These are phyloP conservation scores for Thera britannica DNA, from an alignment of 2,888 invertebrate species.

Conservation along the genomic window DNA sequence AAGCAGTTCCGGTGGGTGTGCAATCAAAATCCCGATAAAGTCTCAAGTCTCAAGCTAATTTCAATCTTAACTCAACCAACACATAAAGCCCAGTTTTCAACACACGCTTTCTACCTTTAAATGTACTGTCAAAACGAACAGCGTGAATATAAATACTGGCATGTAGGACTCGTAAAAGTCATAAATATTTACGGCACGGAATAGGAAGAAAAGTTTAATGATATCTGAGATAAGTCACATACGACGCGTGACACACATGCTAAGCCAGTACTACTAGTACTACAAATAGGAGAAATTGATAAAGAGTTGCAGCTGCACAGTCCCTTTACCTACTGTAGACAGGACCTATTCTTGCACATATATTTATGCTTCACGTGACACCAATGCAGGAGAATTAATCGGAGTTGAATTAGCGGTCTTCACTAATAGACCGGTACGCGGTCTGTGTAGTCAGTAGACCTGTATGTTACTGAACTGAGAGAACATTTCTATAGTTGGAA, in stretches of 20 bases:
- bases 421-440: background rate
- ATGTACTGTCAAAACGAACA: constrained; percentile 39
- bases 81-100: constrained; percentile 25
- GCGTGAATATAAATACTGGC: constrained; percentile 53
- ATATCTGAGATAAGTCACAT: constrained; percentile 28
- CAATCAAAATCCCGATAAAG: constrained; percentile 22
- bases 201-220: constrained; percentile 61
- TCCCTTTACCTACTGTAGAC: constrained; percentile 10
- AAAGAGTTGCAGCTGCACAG: constrained; percentile 27
- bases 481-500: no score
- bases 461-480: no score
- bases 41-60: constrained; percentile 2
- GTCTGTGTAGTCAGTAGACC: no score
- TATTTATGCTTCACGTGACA: constrained; percentile 18
- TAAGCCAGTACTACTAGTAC: constrained; percentile 4
- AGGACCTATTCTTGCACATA: constrained; percentile 12
- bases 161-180: constrained; percentile 56
- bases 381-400: constrained; percentile 12
- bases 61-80: constrained; percentile 9
- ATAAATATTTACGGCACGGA: constrained; percentile 67
- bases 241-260: constrained; percentile 25
- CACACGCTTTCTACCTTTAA: constrained; percentile 31
- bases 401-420: background rate
- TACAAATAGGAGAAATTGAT: constrained; percentile 30
- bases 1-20: constrained; percentile 50